Conservation (phyloP, 2,113 vertebrate genomes). For the Scatophagus argus region DNA sequence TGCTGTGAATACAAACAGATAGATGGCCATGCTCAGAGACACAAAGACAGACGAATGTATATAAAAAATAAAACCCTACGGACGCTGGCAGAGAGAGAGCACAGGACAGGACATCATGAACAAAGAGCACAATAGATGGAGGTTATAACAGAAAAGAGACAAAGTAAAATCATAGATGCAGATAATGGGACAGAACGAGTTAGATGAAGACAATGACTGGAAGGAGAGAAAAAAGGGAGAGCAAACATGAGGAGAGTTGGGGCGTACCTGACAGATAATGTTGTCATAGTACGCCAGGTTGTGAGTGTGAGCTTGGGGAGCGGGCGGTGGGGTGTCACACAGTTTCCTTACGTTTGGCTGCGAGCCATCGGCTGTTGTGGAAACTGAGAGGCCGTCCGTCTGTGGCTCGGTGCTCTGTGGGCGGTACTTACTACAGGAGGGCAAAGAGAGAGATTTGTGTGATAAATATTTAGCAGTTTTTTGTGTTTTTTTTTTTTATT, state of each 20-base stretch:
- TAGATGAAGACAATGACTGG: neutral
- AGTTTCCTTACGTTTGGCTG: constrained; percentile 98
- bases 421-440: constrained; percentile 87
- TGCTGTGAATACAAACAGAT: neutral
- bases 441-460: constrained; percentile 19
- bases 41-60: neutral
- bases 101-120: constrained; percentile 1
- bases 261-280: constrained; percentile 88
- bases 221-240: constrained; percentile 23
- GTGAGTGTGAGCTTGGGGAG: constrained; percentile 84
- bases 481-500: neutral
- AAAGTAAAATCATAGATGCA: constrained; percentile 7
- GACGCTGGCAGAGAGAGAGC: constrained; percentile 18
- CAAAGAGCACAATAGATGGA: neutral
- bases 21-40: constrained; percentile 11
- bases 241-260: constrained; percentile 62
- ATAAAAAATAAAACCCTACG: neutral
- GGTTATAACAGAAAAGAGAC: neutral
- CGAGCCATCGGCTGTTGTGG: constrained; percentile 96
- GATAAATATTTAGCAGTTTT: constrained; percentile 37
- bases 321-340: constrained; percentile 79
- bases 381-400: constrained; percentile 97
- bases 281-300: constrained; percentile 88
- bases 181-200: neutral
- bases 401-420: constrained; percentile 91